Percentiles rank a stretch among this genome's conserved stretches.
Evolutionary conservation across 2,888 invertebrate genomes (phyloP).

Genomic region (Amblyjoppa fuscipennis): DNA sequence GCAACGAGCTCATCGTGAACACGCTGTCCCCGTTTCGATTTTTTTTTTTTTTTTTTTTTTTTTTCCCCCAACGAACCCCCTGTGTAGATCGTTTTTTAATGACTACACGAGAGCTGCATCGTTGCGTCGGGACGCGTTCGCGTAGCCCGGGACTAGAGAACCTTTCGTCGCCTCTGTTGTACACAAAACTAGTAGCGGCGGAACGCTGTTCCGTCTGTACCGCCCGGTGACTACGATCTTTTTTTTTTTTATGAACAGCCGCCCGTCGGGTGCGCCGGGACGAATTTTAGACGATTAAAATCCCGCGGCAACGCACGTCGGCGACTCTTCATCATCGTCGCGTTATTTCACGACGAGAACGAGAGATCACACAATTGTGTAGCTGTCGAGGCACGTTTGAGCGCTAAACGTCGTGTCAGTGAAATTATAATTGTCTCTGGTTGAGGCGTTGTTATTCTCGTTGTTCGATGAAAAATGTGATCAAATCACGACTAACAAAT

Average conservation of each 20-base stretch:
- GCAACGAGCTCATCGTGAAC: slow-evolving; percentile 34
- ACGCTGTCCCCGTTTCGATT: slow-evolving; percentile 11
- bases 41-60: background rate
- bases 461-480: background rate
- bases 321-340: slow-evolving; percentile 46
- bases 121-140: slow-evolving; percentile 29
- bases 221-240: slow-evolving; percentile 71
- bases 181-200: slow-evolving; percentile 52
- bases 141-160: slow-evolving; percentile 30
- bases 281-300: slow-evolving; percentile 75
- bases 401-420: too few relatives aligned
- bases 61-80: background rate
- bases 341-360: slow-evolving; percentile 1
- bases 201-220: slow-evolving; percentile 56
- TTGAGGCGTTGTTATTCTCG: background rate
- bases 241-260: slow-evolving; percentile 76
- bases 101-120: slow-evolving; percentile 46
- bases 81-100: slow-evolving; percentile 58
- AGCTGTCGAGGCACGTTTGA: background rate
- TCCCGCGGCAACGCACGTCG: slow-evolving; percentile 64
- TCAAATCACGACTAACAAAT: too few relatives aligned
- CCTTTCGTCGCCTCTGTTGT: slow-evolving; percentile 39
- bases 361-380: background rate
- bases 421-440: too few relatives aligned
- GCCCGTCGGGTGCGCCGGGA: slow-evolving; percentile 66